These are phyloP conservation scores for Chelonoidis abingdonii DNA, from an alignment of 2,113 vertebrate genomes.

Conservation along the genomic window DNA sequence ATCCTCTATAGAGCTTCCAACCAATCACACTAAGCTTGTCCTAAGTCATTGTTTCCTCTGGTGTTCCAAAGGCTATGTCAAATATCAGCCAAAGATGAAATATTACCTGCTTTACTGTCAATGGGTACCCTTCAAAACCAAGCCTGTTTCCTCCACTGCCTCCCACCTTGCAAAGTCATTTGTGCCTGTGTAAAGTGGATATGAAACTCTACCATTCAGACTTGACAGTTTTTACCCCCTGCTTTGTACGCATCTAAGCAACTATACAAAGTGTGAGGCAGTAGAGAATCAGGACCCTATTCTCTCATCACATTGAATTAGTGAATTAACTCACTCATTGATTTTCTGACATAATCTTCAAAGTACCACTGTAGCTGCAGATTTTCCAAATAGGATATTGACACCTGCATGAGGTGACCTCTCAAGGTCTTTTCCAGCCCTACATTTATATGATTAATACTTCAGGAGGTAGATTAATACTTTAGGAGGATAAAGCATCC, in stretches of 20 bases:
- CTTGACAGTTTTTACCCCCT: not conserved
- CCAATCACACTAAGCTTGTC: not conserved
- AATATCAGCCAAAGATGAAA: not conserved
- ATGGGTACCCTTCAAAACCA: not conserved
- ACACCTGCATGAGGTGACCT: not conserved
- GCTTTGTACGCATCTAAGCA: not conserved
- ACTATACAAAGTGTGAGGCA: not conserved
- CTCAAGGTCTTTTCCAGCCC: not conserved
- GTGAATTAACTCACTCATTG: not conserved
- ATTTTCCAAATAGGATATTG: not conserved
- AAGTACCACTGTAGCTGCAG: not conserved
- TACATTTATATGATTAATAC: not conserved
- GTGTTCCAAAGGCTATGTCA: not conserved
- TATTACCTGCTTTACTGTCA: not conserved
- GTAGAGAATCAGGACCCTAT: not conserved
- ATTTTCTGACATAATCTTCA: not conserved
- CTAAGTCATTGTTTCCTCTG: not conserved
- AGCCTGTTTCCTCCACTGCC: not conserved
- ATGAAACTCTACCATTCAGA: not conserved
- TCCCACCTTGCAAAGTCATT: too few species aligned
- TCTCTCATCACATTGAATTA: not conserved
- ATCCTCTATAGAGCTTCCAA: not conserved
- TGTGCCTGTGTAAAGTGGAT: not conserved
- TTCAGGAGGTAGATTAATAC: not conserved
- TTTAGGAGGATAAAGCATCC: not conserved